phyloP scores from a whole-genome alignment of 2,888 invertebrate species.

The Harpagoxenus sublaevis region DNA sequence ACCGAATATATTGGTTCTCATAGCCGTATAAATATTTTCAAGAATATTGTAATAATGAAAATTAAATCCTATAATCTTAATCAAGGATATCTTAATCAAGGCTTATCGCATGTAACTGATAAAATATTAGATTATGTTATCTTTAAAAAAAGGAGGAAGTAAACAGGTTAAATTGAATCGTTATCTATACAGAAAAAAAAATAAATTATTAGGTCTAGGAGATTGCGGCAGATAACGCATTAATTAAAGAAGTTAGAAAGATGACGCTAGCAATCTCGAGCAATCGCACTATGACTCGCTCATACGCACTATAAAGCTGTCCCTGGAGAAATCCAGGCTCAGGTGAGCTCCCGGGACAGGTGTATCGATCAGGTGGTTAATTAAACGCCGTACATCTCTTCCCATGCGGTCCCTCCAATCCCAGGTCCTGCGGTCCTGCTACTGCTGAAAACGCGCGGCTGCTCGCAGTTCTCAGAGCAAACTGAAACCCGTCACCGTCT shows the following conservation, averaged over 20 bases:
- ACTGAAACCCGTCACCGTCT: slow-evolving; percentile 48
- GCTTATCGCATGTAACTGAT: background rate
- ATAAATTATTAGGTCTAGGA: background rate
- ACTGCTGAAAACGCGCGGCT: slow-evolving; percentile 56
- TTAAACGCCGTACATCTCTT: slow-evolving; percentile 65
- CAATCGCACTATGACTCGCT: slow-evolving; percentile 58
- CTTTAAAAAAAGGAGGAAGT: background rate
- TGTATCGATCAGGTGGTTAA: slow-evolving; percentile 76
- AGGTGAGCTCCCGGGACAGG: slow-evolving; percentile 76
- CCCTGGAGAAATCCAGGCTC: slow-evolving; percentile 73
- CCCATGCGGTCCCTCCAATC: slow-evolving; percentile 53
- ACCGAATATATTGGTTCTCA: background rate
- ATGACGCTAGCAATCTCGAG: slow-evolving; percentile 54
- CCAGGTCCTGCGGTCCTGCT: slow-evolving; percentile 65
- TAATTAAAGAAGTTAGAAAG: slow-evolving; percentile 30
- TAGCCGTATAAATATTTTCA: background rate
- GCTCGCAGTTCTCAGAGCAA: slow-evolving; percentile 55
- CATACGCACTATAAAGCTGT: slow-evolving; percentile 67
- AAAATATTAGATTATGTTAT: background rate
- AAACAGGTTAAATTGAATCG: background rate
- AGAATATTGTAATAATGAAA: background rate
- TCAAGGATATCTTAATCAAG: background rate
- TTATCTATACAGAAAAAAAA: background rate
- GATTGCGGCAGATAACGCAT: slow-evolving; percentile 4
- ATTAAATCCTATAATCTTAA: background rate